A percentile compares a stretch with the other conserved stretches of the same genome.
phyloP scores from a whole-genome alignment of 2,888 invertebrate genomes.

The Dermolepida albohirtum region DNA sequence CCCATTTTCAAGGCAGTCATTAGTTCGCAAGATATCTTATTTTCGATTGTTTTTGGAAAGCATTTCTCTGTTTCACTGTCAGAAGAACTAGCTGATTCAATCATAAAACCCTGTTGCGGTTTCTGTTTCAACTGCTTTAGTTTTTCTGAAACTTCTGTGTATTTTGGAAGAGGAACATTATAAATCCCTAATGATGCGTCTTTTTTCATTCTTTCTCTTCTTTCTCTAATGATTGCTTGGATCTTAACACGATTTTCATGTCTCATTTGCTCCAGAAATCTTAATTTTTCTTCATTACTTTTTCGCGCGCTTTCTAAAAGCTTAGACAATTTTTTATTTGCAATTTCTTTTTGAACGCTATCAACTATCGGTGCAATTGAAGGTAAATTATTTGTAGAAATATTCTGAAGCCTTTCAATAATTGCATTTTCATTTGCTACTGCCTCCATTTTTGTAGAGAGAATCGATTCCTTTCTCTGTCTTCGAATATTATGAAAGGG shows the following conservation, averaged over 20 bases:
- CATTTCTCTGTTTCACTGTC: constrained; percentile 40
- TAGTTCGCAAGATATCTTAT: constrained; percentile 37
- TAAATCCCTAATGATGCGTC: constrained; percentile 56
- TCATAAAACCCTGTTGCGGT: constrained; percentile 32
- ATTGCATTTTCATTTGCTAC: neutral
- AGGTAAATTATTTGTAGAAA: constrained; percentile 1
- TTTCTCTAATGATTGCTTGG: constrained; percentile 37
- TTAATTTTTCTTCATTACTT: constrained; percentile 32
- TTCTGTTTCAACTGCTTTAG: constrained; percentile 49
- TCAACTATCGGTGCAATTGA: neutral
- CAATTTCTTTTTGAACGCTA: constrained; percentile 9
- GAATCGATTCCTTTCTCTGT: constrained; percentile 2
- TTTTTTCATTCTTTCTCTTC: constrained; percentile 44
- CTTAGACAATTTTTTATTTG: neutral
- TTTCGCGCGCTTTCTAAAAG: constrained; percentile 17
- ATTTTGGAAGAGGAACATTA: constrained; percentile 51
- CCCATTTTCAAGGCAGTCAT: constrained; percentile 42
- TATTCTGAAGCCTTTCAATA: neutral
- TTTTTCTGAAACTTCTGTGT: constrained; percentile 52
- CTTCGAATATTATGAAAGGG: constrained; percentile 4
- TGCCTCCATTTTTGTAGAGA: neutral
- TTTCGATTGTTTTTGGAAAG: constrained; percentile 15
- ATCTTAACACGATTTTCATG: constrained; percentile 40
- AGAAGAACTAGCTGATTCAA: constrained; percentile 31
- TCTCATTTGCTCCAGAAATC: constrained; percentile 36